Conservation (phyloP, 2,113 vertebrate species). For the Campylomormyrus tamandua region DNA sequence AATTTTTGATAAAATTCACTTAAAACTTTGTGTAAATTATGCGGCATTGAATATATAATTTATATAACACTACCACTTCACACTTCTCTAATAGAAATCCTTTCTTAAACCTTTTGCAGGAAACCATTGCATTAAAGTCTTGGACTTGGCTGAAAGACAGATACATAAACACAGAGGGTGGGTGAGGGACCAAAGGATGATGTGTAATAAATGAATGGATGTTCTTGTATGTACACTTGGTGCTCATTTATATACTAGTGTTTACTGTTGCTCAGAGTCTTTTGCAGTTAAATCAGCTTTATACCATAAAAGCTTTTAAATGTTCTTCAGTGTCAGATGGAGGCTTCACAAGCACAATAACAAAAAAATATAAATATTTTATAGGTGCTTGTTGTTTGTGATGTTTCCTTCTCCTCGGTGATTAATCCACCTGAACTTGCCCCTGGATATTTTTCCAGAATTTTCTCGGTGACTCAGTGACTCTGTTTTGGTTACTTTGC, state of each 20-base stretch:
- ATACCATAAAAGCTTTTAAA: not conserved
- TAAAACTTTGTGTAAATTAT: not conserved
- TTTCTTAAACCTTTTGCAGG: not conserved
- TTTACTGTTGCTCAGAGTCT: not conserved
- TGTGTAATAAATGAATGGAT: not conserved
- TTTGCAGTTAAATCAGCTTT: not conserved
- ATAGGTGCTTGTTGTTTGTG: not conserved
- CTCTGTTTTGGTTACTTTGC: constrained; percentile 1
- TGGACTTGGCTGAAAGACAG: not conserved
- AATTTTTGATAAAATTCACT: not conserved
- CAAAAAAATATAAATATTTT: not conserved
- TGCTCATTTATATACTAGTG: not conserved
- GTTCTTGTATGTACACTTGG: not conserved
- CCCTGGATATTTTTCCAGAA: constrained; percentile 5
- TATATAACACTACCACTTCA: not conserved
- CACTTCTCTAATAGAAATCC: not conserved
- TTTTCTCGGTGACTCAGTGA: constrained; percentile 14
- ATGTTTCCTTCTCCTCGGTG: not conserved
- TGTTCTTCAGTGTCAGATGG: not conserved
- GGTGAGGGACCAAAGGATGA: not conserved
- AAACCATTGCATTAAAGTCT: not conserved
- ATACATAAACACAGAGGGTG: not conserved
- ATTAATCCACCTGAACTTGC: not conserved
- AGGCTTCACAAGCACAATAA: not conserved
- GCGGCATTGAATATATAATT: not conserved